A percentile compares a stretch with the other conserved stretches of the same genome.
Evolutionary conservation across 1,140 invertebrate genomes (phyloP).

Genomic region (Hestina assimilis): DNA sequence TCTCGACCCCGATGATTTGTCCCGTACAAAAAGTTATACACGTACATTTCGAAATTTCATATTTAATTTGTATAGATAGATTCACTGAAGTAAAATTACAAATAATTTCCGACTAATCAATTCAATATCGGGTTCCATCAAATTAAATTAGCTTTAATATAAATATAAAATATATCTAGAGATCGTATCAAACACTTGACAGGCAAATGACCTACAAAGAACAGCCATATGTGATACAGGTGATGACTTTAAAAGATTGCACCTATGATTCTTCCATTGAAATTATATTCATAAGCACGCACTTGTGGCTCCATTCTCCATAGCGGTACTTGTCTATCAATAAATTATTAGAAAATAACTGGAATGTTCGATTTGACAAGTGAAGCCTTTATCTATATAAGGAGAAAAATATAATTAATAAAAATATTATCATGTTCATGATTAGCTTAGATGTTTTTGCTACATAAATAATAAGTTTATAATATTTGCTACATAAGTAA

Average conservation of each 20-base stretch:
- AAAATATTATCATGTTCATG: background rate
- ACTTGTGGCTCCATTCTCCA: slow-evolving; percentile 18
- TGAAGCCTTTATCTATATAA: no score
- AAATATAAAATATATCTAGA: no score
- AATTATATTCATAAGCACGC: slow-evolving; percentile 12
- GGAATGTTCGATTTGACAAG: background rate
- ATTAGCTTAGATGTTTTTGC: background rate
- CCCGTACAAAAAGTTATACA: no score
- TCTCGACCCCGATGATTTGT: no score
- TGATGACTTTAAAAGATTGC: background rate
- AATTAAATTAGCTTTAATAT: no score
- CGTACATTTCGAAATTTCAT: no score
- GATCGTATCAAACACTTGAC: background rate
- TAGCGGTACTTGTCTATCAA: slow-evolving; percentile 27
- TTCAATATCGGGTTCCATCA: no score
- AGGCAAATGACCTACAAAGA: background rate
- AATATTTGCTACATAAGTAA: no score
- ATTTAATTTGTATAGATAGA: no score
- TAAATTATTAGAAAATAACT: slow-evolving; percentile 22
- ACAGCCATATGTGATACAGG: background rate
- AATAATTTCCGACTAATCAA: no score
- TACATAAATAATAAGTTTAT: no score
- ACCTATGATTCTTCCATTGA: slow-evolving; percentile 7
- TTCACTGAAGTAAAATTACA: no score
- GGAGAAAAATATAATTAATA: background rate